phyloP scores from a whole-genome alignment of 2,113 vertebrate genomes.

The Perca schrenkii region DNA sequence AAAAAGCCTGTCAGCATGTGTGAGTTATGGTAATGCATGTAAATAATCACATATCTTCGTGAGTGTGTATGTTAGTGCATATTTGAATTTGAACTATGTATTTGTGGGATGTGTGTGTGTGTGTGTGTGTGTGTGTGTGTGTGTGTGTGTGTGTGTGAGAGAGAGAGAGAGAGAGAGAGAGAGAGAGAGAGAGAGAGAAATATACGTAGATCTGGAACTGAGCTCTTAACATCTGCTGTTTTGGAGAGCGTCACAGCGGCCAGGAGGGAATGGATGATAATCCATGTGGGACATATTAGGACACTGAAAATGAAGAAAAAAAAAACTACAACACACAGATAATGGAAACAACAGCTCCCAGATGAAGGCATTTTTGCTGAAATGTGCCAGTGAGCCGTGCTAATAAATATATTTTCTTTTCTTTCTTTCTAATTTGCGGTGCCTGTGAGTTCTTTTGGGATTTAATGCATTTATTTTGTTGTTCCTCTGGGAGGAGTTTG shows the following conservation, averaged over 20 bases:
- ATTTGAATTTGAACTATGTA: not conserved
- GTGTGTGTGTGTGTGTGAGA: not conserved
- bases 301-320: conserved; percentile 28
- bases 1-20: not conserved
- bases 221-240: conserved; percentile 63
- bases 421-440: conserved; percentile 18
- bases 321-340: not conserved
- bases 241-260: conserved; percentile 39
- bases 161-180: not conserved
- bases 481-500: conserved; percentile 31
- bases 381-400: conserved; percentile 33
- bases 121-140: conserved; percentile 4
- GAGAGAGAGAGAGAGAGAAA: not conserved
- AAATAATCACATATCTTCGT: not conserved
- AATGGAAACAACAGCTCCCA: not conserved
- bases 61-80: not conserved
- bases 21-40: conserved; percentile 1
- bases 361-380: conserved; percentile 27
- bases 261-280: conserved; percentile 52
- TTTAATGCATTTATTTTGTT: conserved; percentile 39
- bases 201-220: conserved; percentile 7
- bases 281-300: conserved; percentile 66
- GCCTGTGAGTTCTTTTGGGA: conserved; percentile 17
- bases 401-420: conserved; percentile 48
- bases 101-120: not conserved